Percentiles rank a stretch among this genome's conserved stretches.
These are phyloP conservation scores for Fulmarus glacialis DNA, from an alignment of 2,113 vertebrate genomes.

Conservation along the genomic window DNA sequence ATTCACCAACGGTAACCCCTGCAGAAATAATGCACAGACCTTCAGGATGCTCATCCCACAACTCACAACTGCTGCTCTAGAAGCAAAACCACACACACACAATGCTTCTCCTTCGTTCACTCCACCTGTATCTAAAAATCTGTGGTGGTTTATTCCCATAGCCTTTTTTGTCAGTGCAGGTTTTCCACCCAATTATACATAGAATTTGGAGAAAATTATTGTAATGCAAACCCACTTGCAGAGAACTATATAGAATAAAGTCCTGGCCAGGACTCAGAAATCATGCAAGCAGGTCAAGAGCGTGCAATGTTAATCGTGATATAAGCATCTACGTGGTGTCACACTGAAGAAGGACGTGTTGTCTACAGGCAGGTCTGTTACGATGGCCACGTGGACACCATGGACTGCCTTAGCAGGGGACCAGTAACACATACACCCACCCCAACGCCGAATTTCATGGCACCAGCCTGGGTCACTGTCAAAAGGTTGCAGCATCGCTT, in stretches of 20 bases:
- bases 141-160: neutral
- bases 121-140: neutral
- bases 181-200: neutral
- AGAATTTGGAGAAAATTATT: neutral
- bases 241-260: neutral
- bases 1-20: neutral
- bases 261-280: neutral
- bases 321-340: neutral
- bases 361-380: rapidly evolving
- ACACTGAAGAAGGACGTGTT: neutral
- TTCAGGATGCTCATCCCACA: neutral
- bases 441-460: neutral
- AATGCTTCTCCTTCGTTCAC: neutral
- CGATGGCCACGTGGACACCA: neutral
- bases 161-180: neutral
- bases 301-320: neutral
- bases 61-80: neutral
- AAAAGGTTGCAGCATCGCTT: neutral
- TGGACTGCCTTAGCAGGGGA: neutral
- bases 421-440: too few relatives aligned
- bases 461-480: neutral
- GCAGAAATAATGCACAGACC: neutral
- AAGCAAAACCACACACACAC: neutral
- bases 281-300: neutral
- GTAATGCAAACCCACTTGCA: neutral